phyloP scores from a whole-genome alignment of 2,797 vertebrate species.

The Girardinus metallicus region DNA sequence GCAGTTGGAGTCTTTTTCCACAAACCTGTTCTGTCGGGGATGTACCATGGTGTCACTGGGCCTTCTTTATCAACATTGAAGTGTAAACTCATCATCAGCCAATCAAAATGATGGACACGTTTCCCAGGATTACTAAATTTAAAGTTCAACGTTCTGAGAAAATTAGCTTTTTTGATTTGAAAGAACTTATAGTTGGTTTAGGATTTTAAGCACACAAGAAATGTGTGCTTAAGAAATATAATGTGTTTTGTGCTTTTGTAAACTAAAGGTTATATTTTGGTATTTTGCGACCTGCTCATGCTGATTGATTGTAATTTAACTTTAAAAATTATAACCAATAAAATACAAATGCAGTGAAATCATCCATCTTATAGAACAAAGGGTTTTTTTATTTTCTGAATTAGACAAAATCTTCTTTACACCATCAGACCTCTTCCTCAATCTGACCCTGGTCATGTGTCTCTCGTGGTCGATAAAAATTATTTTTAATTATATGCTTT shows the following conservation, averaged over 20 bases:
- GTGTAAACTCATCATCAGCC: background rate
- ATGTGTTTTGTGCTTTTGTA: background rate
- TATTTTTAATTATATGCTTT: too few species aligned
- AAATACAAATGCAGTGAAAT: background rate
- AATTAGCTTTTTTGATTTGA: background rate
- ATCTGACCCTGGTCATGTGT: too few species aligned
- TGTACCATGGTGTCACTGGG: constrained; percentile 8
- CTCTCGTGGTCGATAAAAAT: too few species aligned
- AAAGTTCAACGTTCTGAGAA: background rate
- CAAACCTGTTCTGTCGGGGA: constrained; percentile 13
- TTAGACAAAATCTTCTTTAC: background rate
- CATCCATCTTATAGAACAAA: background rate
- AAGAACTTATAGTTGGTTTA: background rate
- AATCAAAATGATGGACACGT: background rate
- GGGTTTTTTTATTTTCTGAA: background rate
- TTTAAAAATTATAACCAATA: background rate
- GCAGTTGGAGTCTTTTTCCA: constrained; percentile 20
- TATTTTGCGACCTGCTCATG: background rate
- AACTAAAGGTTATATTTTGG: background rate
- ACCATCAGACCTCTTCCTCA: background rate
- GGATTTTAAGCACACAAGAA: background rate
- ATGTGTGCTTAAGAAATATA: background rate
- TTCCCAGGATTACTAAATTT: background rate
- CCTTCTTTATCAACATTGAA: constrained; percentile 7
- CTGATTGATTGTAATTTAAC: background rate